Conservation (phyloP, 2,113 vertebrate genomes). For the Calyptommatus sinebrachiatus region DNA sequence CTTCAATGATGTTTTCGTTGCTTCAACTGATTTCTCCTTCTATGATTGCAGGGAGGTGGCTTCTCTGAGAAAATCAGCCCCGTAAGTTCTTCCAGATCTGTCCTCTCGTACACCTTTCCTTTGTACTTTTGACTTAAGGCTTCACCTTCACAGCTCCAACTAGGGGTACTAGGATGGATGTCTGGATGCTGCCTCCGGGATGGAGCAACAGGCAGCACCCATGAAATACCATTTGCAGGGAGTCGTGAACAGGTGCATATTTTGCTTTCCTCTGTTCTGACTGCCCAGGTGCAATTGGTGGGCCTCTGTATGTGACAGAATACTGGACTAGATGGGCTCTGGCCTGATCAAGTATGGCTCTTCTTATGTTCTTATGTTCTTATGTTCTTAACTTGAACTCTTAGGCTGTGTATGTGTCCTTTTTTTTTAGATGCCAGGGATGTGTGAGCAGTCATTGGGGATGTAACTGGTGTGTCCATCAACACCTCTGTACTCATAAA, state of each 20-base stretch:
- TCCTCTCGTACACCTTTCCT: constrained; percentile 33
- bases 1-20: constrained; percentile 81
- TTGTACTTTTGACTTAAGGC: neutral
- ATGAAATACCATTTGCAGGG: too few relatives aligned
- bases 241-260: too few relatives aligned
- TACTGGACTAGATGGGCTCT: too few relatives aligned
- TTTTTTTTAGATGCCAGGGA: constrained; percentile 82
- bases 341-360: too few relatives aligned
- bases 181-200: too few relatives aligned
- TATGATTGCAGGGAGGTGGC: constrained; percentile 90
- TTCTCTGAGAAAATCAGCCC: constrained; percentile 82
- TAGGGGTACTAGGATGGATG: too few relatives aligned
- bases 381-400: too few relatives aligned
- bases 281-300: too few relatives aligned
- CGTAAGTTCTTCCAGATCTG: constrained; percentile 77
- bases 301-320: too few relatives aligned
- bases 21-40: constrained; percentile 82
- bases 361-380: too few relatives aligned
- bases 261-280: too few relatives aligned
- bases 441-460: constrained; percentile 92
- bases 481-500: constrained; percentile 91
- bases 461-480: constrained; percentile 95
- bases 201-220: too few relatives aligned
- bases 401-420: neutral
- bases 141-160: neutral